Conservation (phyloP, 2,888 invertebrate genomes). For the Pedicia rivosa region DNA sequence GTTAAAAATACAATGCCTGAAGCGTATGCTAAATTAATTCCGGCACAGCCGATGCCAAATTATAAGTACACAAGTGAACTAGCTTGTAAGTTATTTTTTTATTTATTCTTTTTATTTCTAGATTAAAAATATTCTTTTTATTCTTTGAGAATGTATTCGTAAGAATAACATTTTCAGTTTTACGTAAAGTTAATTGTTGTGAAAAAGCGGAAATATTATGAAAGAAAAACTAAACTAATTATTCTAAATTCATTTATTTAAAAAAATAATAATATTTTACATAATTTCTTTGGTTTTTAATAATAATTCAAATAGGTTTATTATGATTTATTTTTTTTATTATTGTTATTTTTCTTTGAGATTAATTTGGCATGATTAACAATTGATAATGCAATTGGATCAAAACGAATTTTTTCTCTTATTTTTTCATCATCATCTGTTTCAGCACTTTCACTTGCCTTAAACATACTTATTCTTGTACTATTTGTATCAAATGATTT, state of each 20-base stretch:
- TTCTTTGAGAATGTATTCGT: not conserved
- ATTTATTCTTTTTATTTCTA: constrained; percentile 22
- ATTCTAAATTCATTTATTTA: too few species aligned
- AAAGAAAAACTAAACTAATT: too few species aligned
- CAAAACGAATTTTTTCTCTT: constrained; percentile 15
- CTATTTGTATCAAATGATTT: constrained; percentile 11
- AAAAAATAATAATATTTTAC: too few species aligned
- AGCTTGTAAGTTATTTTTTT: constrained; percentile 47
- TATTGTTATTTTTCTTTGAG: too few species aligned
- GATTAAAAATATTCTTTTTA: constrained; percentile 18
- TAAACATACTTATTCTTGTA: constrained; percentile 14
- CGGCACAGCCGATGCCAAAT: constrained; percentile 66
- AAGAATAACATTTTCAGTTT: not conserved
- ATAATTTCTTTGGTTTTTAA: too few species aligned
- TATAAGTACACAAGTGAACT: constrained; percentile 87
- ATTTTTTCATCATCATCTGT: constrained; percentile 19
- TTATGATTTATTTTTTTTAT: too few species aligned
- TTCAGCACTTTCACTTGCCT: constrained; percentile 19
- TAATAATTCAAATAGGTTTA: too few species aligned
- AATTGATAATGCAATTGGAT: constrained; percentile 25
- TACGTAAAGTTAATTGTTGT: too few species aligned
- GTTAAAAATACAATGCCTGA: constrained; percentile 87
- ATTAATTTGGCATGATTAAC: constrained; percentile 26
- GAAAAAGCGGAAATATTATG: too few species aligned
- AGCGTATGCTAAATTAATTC: constrained; percentile 68